Base-by-base conservation (phyloP, 2,888 invertebrate species). In the Operophtera brumata region DNA sequence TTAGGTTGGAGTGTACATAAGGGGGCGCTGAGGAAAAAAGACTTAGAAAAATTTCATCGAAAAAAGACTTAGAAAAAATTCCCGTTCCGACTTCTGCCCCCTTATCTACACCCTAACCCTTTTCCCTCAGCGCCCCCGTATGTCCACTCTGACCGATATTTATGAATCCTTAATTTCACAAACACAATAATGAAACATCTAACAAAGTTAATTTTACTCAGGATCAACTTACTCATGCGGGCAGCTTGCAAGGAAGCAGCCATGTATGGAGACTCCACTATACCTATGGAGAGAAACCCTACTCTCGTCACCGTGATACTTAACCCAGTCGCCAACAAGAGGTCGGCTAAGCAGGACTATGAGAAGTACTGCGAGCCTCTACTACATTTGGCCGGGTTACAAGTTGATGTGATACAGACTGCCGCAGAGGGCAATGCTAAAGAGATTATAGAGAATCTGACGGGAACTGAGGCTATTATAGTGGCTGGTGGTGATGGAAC, bases 401-500 rank as follows among this genome's bases (percentile, higher is more conserved):
- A 94, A 64, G 71, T 81, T 0, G 79, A 80, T 46, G 76, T 82
- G 2, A 69, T 96, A 14, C 93, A 95, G 82, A 98, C 98, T 0
- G 95, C 96, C 71, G 93, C 95, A 36, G 96, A 97, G 75, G 97
- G 97, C 0, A 96, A 97, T 83, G 97, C 97, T 0, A 94, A 96
- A 72, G 93, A 93, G 57, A 91, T 96, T 62, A 93, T 97, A 57
- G 94, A 95, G 69, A 92, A 93, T 54, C 87, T 98, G 64, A 92
- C 92, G 35, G 92, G 93, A 6, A 95, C 95, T 0, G 96, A 97
- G 86, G 96, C 96, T 34, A 93, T 99, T 53, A 92, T 98, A 46
- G 94, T 98, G 0, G 99, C 97, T 45, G 99, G 99, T 2, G 99
- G 99, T 2, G 97, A 98, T 91, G 99, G 98, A 0, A 97, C 98